phyloP scores from a whole-genome alignment of 2,888 invertebrate species.

The Strigamia maritima region DNA sequence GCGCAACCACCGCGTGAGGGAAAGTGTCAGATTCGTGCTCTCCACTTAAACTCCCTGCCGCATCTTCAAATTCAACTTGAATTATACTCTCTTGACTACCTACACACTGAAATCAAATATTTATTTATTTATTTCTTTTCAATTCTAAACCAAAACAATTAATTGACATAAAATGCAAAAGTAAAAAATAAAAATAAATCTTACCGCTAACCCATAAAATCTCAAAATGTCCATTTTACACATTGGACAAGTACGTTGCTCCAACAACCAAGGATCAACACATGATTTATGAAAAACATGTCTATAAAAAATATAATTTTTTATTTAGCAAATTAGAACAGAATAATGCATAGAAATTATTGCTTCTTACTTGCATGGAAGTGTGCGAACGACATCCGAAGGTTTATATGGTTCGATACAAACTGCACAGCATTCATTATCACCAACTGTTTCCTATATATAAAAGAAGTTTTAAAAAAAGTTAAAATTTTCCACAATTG shows the following conservation, averaged over 20 bases:
- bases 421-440: slow-evolving; percentile 89
- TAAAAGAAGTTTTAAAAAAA: slow-evolving; percentile 26
- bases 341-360: neutral
- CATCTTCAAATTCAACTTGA: slow-evolving; percentile 65
- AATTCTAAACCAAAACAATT: no score
- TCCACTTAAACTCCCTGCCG: slow-evolving; percentile 9
- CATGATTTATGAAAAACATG: slow-evolving; percentile 94
- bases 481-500: neutral
- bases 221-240: slow-evolving; percentile 94
- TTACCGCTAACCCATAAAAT: slow-evolving; percentile 75
- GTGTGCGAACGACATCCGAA: slow-evolving; percentile 77
- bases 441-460: slow-evolving; percentile 69
- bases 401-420: slow-evolving; percentile 90
- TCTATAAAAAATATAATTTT: slow-evolving; percentile 58
- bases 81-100: slow-evolving; percentile 81
- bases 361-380: slow-evolving; percentile 80
- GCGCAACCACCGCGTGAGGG: neutral
- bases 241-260: slow-evolving; percentile 94
- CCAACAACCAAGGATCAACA: slow-evolving; percentile 93
- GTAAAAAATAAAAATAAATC: neutral
- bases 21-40: slow-evolving; percentile 31
- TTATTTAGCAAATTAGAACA: neutral
- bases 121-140: neutral
- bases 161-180: neutral
- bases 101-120: slow-evolving; percentile 62